These are phyloP conservation scores for Silurus glanis DNA, from an alignment of 2,113 vertebrate genomes.

Conservation along the genomic window DNA sequence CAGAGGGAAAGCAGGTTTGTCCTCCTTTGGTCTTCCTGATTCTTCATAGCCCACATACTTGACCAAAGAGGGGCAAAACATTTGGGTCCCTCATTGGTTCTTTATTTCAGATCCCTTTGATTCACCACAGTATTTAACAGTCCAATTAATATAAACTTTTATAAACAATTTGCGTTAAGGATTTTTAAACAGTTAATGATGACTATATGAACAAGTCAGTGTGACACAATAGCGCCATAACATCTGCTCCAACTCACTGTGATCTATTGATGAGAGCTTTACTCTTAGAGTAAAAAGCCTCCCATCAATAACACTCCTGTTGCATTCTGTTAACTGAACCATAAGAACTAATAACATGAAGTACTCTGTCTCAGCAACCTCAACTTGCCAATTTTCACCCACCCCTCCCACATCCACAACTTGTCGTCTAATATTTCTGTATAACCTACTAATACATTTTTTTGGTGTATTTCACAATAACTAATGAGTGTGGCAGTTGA, in stretches of 20 bases:
- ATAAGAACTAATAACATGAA: conserved; percentile 63
- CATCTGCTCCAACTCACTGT: conserved; percentile 54
- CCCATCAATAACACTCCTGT: conserved; percentile 58
- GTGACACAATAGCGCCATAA: conserved; percentile 47
- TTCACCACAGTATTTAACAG: conserved; percentile 4
- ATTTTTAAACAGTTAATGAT: conserved; percentile 30
- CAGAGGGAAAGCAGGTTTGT: conserved; percentile 97
- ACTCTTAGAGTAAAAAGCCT: conserved; percentile 51
- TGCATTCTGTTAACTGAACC: conserved; percentile 55
- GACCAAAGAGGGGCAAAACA: conserved; percentile 43
- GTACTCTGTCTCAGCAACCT: conserved; percentile 62
- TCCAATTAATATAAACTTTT: neutral
- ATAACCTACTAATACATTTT: conserved; percentile 53
- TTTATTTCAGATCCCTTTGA: conserved; percentile 7
- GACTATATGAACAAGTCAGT: conserved; percentile 42
- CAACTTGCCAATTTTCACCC: conserved; percentile 65
- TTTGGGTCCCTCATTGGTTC: conserved; percentile 44
- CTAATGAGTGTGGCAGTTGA: conserved; percentile 35
- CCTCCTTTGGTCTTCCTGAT: conserved; percentile 36
- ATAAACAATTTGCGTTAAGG: neutral
- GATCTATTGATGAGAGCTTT: conserved; percentile 54
- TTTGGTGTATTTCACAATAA: conserved; percentile 36
- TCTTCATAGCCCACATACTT: conserved; percentile 16
- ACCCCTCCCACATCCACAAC: conserved; percentile 57
- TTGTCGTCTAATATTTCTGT: conserved; percentile 65